Evolutionary conservation across 1,140 invertebrate genomes (phyloP).

Genomic region (Pachypsylla venusta): DNA sequence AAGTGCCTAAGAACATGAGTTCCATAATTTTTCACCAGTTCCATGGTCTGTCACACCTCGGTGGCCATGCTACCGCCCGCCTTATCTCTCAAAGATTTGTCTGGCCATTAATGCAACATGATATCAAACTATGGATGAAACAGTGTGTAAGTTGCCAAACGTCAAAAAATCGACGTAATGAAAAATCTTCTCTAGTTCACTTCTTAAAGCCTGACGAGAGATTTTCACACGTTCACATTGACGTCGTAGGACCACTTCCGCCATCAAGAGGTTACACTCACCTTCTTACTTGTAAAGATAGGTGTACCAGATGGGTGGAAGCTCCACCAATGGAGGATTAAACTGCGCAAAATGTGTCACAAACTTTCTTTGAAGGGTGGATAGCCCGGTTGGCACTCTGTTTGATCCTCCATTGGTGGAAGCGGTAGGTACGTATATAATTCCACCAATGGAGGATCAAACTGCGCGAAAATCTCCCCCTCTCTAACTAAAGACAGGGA

Average conservation of each 20-base stretch:
- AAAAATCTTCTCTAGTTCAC: background rate
- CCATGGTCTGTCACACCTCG: slow-evolving; percentile 29
- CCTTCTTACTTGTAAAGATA: slow-evolving; percentile 11
- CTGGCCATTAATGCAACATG: slow-evolving; percentile 10
- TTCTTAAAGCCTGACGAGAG: slow-evolving; percentile 15
- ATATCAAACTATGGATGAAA: background rate
- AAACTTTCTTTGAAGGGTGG: slow-evolving; percentile 20
- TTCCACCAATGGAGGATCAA: no score
- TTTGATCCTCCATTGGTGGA: no score
- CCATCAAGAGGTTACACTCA: slow-evolving; percentile 8
- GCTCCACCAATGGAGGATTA: slow-evolving; percentile 16
- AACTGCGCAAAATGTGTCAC: slow-evolving; percentile 18
- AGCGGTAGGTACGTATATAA: no score
- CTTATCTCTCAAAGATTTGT: background rate
- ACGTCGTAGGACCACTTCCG: slow-evolving; percentile 19
- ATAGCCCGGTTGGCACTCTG: slow-evolving; percentile 24
- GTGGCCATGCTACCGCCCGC: slow-evolving; percentile 22
- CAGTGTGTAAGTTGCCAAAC: slow-evolving; percentile 4
- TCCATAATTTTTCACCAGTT: slow-evolving; percentile 24
- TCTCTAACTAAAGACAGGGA: no score
- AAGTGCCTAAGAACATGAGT: slow-evolving; percentile 11
- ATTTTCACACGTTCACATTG: slow-evolving; percentile 27
- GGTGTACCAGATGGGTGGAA: slow-evolving; percentile 14
- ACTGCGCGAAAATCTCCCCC: no score
- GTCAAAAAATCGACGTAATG: background rate